Percentiles rank a stretch among this genome's conserved stretches.
Evolutionary conservation across 2,113 vertebrate species (phyloP).

Genomic region (Brienomyrus brachyistius): DNA sequence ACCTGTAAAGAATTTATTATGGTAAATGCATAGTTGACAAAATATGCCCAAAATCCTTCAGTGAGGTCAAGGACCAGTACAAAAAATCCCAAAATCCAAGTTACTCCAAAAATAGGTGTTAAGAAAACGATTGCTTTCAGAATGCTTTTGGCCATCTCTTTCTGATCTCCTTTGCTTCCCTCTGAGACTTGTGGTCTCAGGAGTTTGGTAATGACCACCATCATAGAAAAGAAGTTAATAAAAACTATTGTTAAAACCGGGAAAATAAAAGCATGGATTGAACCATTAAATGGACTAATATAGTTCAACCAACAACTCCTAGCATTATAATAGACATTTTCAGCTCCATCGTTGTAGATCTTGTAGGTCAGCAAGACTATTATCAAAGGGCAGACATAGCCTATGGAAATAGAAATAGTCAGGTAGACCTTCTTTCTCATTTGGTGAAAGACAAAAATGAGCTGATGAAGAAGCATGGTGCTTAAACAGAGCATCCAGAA

Average conservation of each 20-base stretch:
- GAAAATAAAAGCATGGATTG: constrained; percentile 68
- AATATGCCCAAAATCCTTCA: fast-evolving
- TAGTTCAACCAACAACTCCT: constrained; percentile 74
- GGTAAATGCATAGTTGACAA: constrained; percentile 51
- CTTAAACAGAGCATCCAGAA: constrained; percentile 91
- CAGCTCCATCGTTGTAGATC: constrained; percentile 34
- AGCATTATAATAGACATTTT: constrained; percentile 46
- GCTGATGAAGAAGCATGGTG: constrained; percentile 76
- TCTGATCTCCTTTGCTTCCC: constrained; percentile 34
- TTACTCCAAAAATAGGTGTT: constrained; percentile 61
- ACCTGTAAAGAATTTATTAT: constrained; percentile 64
- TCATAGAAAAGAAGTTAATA: constrained; percentile 67
- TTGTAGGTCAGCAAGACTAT: constrained; percentile 67
- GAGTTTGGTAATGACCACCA: constrained; percentile 79
- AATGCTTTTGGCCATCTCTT: constrained; percentile 42
- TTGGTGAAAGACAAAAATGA: constrained; percentile 73
- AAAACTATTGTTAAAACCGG: constrained; percentile 70
- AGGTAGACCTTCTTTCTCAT: constrained; percentile 71
- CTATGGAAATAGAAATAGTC: constrained; percentile 59
- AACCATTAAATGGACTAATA: constrained; percentile 45
- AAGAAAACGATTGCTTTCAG: constrained; percentile 57
- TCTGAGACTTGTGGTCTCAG: constrained; percentile 48
- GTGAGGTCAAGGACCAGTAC: constrained; percentile 40
- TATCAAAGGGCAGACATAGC: constrained; percentile 72
- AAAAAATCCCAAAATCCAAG: constrained; percentile 60